These are phyloP conservation scores for Egretta garzetta DNA, from an alignment of 2,113 vertebrate species.

Conservation along the genomic window DNA sequence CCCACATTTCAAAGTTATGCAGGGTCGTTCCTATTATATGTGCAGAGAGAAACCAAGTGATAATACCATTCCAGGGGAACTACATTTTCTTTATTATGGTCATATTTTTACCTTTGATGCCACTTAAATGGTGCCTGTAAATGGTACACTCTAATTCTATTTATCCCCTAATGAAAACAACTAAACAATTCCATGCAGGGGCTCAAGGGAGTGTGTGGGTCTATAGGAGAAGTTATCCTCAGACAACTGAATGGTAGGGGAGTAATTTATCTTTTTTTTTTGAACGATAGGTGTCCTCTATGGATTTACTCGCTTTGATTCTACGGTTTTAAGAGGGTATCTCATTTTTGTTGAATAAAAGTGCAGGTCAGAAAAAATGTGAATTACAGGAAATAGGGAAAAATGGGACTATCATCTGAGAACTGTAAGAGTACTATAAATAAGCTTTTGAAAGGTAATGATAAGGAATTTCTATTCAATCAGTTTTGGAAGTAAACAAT, in stretches of 20 bases:
- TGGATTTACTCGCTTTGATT: neutral
- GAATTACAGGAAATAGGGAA: neutral
- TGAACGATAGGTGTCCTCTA: neutral
- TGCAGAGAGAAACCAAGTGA: neutral
- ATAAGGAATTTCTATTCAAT: neutral
- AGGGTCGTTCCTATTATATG: neutral
- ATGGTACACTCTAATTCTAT: neutral
- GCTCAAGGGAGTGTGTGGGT: neutral
- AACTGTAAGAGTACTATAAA: neutral
- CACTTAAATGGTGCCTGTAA: neutral
- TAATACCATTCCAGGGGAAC: neutral
- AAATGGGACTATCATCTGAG: neutral
- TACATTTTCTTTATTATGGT: neutral
- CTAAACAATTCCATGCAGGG: neutral
- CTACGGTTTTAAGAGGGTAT: neutral
- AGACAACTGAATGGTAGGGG: neutral
- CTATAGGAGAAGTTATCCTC: neutral
- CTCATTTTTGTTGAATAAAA: neutral
- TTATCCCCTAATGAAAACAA: neutral
- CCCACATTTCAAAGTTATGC: neutral
- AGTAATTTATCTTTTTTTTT: neutral
- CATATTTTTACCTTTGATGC: neutral
- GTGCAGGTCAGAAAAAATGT: neutral
- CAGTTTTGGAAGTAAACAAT: slow-evolving; percentile 4
- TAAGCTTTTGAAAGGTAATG: neutral